Percentiles rank a stretch among this genome's conserved stretches.
Conservation (phyloP, 2,888 invertebrate species). For the Torymus texanus region DNA sequence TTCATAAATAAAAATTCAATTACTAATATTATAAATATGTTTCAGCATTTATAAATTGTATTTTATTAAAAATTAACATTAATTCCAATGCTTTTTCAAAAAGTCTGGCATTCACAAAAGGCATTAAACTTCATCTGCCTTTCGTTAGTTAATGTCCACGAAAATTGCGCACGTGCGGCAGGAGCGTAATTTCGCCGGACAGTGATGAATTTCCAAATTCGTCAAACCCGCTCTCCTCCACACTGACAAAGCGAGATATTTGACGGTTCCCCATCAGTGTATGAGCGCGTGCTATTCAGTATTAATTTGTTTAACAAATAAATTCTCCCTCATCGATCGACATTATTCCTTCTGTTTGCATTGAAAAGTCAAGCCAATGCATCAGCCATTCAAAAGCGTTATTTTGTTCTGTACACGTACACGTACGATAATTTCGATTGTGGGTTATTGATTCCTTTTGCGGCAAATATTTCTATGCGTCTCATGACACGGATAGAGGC, state of each 20-base stretch:
- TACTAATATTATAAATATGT: no score
- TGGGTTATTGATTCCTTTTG: constrained; percentile 1
- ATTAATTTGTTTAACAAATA: constrained; percentile 39
- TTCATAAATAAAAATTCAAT: no score
- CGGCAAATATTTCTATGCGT: background rate
- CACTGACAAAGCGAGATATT: constrained; percentile 20
- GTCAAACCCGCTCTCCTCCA: constrained; percentile 19
- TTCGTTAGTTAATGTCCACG: constrained; percentile 9
- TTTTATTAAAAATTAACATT: no score
- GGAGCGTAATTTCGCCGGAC: constrained; percentile 31
- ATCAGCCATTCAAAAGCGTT: constrained; percentile 18
- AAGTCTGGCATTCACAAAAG: background rate
- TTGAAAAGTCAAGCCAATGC: constrained; percentile 18
- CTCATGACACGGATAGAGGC: no score
- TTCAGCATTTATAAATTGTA: no score
- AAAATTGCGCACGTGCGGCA: constrained; percentile 22
- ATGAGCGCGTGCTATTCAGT: background rate
- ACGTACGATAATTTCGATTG: background rate
- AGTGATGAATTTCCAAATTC: constrained; percentile 49
- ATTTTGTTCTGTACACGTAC: background rate
- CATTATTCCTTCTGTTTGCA: background rate
- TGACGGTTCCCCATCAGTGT: background rate
- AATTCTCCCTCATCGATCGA: constrained; percentile 21
- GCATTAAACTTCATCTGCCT: background rate
- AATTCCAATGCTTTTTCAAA: no score